Evolutionary conservation across 2,888 invertebrate species (phyloP).

Genomic region (Marronus borbonicus): DNA sequence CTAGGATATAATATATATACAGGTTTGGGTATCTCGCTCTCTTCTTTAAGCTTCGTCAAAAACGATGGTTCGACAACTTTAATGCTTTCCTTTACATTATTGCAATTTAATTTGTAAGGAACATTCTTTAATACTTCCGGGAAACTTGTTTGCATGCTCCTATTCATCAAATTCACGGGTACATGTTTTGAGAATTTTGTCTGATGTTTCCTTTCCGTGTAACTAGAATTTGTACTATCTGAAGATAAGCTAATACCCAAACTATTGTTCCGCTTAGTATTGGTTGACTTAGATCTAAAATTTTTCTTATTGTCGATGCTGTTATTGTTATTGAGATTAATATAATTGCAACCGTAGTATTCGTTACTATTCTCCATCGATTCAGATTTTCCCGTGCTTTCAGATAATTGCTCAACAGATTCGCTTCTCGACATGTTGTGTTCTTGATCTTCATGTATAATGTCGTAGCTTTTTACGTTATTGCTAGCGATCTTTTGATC

Average conservation of each 20-base stretch:
- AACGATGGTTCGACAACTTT: slow-evolving; percentile 82
- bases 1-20: slow-evolving; percentile 93
- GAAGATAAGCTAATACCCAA: slow-evolving; percentile 55
- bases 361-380: slow-evolving; percentile 63
- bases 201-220: slow-evolving; percentile 45
- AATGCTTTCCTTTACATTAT: slow-evolving; percentile 69
- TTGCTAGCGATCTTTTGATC: slow-evolving; percentile 69
- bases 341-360: slow-evolving; percentile 29
- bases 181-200: slow-evolving; percentile 61
- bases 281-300: slow-evolving; percentile 59
- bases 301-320: slow-evolving; percentile 67
- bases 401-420: slow-evolving; percentile 71
- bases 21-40: slow-evolving; percentile 74
- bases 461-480: slow-evolving; percentile 68
- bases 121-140: slow-evolving; percentile 66
- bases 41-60: slow-evolving; percentile 76
- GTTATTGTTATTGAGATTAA: slow-evolving; percentile 69
- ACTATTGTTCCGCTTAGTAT: slow-evolving; percentile 58
- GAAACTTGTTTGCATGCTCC: slow-evolving; percentile 83
- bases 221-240: slow-evolving; percentile 55
- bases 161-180: slow-evolving; percentile 76
- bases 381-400: slow-evolving; percentile 69
- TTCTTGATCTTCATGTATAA: slow-evolving; percentile 74
- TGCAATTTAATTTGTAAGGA: slow-evolving; percentile 60
- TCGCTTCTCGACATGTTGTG: slow-evolving; percentile 72